phyloP scores from a whole-genome alignment of 2,888 invertebrate species.

The Tridacna gigas region DNA sequence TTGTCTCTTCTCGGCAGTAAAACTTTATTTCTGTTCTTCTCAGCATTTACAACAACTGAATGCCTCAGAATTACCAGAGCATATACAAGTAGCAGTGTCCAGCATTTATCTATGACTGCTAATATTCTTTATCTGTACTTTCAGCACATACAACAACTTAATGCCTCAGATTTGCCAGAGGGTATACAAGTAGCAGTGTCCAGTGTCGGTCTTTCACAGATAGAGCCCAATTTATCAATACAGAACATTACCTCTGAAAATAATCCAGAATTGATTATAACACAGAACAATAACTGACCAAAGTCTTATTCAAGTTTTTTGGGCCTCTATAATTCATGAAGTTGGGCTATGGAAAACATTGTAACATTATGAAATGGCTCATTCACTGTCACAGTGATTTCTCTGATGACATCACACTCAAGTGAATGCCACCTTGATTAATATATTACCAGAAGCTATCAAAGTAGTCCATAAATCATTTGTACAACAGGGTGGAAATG shows the following conservation, averaged over 20 bases:
- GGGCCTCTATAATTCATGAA: too few relatives aligned
- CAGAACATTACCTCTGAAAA: constrained; percentile 26
- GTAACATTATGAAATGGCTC: too few relatives aligned
- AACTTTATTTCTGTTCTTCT: too few relatives aligned
- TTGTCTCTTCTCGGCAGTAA: background rate
- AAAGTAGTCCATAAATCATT: too few relatives aligned
- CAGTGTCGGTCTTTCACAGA: constrained; percentile 63
- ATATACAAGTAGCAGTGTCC: constrained; percentile 66
- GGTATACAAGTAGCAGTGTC: constrained; percentile 68
- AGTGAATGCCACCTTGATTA: too few relatives aligned
- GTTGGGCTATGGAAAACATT: too few relatives aligned
- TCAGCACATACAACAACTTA: constrained; percentile 58
- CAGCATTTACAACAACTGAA: constrained; percentile 60
- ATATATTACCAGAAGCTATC: too few relatives aligned
- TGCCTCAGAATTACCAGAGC: constrained; percentile 64
- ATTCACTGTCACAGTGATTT: too few relatives aligned
- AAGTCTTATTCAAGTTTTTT: too few relatives aligned
- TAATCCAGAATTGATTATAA: constrained; percentile 10
- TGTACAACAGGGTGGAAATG: too few relatives aligned
- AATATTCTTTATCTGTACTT: background rate
- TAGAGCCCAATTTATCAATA: constrained; percentile 39
- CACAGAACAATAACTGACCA: constrained; percentile 10
- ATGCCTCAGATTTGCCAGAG: constrained; percentile 64
- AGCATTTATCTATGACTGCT: constrained; percentile 58
- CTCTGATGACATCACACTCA: too few relatives aligned